A percentile compares a stretch with the other conserved stretches of the same genome.
Conservation (phyloP, 2,888 invertebrate species). For the Camptogramma bilineatum region DNA sequence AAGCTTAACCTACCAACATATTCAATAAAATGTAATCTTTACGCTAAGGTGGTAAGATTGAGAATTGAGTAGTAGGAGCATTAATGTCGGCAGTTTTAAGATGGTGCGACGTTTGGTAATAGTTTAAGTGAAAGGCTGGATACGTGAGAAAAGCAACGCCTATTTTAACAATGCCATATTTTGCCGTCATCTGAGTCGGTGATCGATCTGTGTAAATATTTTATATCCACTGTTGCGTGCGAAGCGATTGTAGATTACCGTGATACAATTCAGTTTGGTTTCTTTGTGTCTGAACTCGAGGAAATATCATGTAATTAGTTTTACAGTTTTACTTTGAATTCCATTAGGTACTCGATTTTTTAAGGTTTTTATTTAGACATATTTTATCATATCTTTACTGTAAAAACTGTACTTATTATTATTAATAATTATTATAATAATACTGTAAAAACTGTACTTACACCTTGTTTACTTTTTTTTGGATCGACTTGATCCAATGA, state of each 20-base stretch:
- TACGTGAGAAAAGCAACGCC: conserved; percentile 82
- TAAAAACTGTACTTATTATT: too few species aligned
- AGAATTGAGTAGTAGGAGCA: conserved; percentile 45
- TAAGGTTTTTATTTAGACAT: too few species aligned
- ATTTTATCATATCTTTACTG: too few species aligned
- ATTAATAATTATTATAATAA: too few species aligned
- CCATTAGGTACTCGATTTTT: too few species aligned
- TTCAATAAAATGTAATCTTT: conserved; percentile 30
- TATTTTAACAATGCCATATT: conserved; percentile 81
- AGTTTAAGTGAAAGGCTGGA: conserved; percentile 80
- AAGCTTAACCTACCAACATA: conserved; percentile 41
- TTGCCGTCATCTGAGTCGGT: conserved; percentile 76
- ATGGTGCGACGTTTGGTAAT: conserved; percentile 72
- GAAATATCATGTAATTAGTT: conserved; percentile 9
- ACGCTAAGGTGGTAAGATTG: conserved; percentile 51
- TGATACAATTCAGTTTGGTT: conserved; percentile 40
- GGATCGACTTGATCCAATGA: too few species aligned
- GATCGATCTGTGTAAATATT: conserved; percentile 82
- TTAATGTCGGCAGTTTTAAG: conserved; percentile 32
- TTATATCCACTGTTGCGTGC: conserved; percentile 68
- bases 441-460: too few species aligned
- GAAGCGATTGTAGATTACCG: conserved; percentile 65
- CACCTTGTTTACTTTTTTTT: too few species aligned
- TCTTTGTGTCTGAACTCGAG: conserved; percentile 39
- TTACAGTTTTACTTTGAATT: too few species aligned